A percentile compares a stretch with the other conserved stretches of the same genome.
These are phyloP conservation scores for Psammodynastes pulverulentus DNA, from an alignment of 2,113 vertebrate species.

Conservation along the genomic window DNA sequence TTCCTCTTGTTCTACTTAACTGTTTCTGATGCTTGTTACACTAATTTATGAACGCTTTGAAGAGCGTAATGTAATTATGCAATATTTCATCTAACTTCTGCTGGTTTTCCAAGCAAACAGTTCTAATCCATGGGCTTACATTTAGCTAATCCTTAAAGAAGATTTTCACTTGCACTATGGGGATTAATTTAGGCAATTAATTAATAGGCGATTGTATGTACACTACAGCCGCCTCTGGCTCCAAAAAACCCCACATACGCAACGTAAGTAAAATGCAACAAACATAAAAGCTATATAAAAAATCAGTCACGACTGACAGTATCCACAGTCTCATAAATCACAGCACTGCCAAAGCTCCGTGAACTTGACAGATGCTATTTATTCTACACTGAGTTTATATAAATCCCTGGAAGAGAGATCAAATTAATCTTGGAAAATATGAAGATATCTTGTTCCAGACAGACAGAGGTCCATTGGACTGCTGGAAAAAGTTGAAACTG, in stretches of 20 bases:
- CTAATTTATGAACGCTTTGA: neutral
- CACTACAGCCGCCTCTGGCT: neutral
- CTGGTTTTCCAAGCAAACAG: neutral
- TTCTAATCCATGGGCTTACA: neutral
- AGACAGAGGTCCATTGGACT: neutral
- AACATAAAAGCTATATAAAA: neutral
- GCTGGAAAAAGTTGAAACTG: neutral
- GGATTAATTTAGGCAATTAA: constrained; percentile 12
- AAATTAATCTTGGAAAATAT: neutral
- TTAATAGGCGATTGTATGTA: neutral
- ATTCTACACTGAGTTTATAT: neutral
- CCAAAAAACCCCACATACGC: neutral
- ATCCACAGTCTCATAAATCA: neutral
- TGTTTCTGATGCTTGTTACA: neutral
- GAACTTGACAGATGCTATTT: neutral
- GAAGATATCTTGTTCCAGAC: neutral
- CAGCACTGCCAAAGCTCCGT: no score
- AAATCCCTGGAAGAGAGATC: neutral
- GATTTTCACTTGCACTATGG: constrained; percentile 14
- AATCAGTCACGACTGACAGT: neutral
- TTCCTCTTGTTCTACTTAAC: neutral
- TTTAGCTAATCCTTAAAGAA: constrained; percentile 4
- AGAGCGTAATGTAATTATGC: neutral
- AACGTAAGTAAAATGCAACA: neutral
- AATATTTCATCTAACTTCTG: neutral